phyloP scores from a whole-genome alignment of 2,113 vertebrate species.

The Rattus norvegicus region GRCr8 NC_086027.1:109662001-109662500 shows the following conservation, averaged over 20 bases:
- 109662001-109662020: slow-evolving; percentile 25
- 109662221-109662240: neutral
- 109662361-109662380: neutral
- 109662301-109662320: neutral
- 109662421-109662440: neutral
- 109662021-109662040: neutral
- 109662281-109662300: neutral
- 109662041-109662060: neutral
- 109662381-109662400: neutral
- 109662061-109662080: neutral
- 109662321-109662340: neutral
- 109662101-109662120: neutral
- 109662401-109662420: neutral
- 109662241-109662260: neutral
- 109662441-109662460: neutral
- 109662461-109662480: neutral
- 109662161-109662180: neutral
- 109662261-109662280: neutral
- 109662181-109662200: neutral
- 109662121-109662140: neutral
- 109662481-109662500: neutral
- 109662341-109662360: neutral
- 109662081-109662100: neutral
- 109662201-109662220: neutral
- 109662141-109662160: neutral